phyloP scores from a whole-genome alignment of 2,888 invertebrate species.

The Ochropacha duplaris region DNA sequence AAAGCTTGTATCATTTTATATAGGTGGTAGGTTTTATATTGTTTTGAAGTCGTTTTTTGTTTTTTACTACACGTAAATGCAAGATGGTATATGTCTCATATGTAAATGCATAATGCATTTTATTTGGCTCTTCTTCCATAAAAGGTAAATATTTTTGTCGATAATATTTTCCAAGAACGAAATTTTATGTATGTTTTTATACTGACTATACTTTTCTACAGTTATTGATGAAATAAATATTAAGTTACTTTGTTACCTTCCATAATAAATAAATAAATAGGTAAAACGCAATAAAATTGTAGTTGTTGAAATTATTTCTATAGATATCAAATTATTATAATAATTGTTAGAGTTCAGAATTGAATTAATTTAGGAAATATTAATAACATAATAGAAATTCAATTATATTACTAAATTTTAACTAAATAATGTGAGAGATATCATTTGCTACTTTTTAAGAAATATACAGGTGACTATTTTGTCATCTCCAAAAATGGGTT shows the following conservation, averaged over 20 bases:
- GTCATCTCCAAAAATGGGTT: too few relatives aligned
- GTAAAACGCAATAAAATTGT: conserved; percentile 3
- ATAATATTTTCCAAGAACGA: too few relatives aligned
- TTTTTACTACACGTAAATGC: too few relatives aligned
- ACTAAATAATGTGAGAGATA: neutral
- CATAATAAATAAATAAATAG: too few relatives aligned
- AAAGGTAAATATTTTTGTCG: too few relatives aligned
- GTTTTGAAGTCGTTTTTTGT: too few relatives aligned
- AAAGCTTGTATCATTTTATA: too few relatives aligned
- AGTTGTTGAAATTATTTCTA: neutral
- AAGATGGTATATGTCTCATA: too few relatives aligned
- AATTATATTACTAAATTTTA: neutral
- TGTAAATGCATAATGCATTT: too few relatives aligned
- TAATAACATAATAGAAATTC: neutral
- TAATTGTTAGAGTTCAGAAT: conserved; percentile 9
- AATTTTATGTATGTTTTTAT: neutral
- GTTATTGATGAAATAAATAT: neutral
- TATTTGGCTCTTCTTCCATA: too few relatives aligned
- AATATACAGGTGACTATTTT: neutral
- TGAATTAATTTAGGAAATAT: conserved; percentile 9
- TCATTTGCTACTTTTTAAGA: conserved; percentile 9
- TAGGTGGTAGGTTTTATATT: too few relatives aligned
- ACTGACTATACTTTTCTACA: neutral
- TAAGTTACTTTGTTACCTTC: neutral
- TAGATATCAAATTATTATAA: conserved; percentile 2